Base-by-base conservation (phyloP, 1,140 invertebrate genomes). In the Pygmarrhopalites habei region DNA sequence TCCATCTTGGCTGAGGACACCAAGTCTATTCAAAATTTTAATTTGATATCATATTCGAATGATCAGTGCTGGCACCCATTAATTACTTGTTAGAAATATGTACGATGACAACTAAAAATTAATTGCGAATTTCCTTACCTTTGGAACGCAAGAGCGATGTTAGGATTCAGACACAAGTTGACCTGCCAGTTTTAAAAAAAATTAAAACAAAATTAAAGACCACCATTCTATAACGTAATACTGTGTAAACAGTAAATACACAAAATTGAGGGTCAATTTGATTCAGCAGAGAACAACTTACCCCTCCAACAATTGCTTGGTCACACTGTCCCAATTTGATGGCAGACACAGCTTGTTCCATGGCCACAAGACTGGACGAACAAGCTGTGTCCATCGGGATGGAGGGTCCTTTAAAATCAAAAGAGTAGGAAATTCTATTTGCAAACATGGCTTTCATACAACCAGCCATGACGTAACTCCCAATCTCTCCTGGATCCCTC, bases 361-460 rank as follows among this genome's bases (percentile, higher is more conserved):
- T 75, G 1, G 91, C 94, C 73, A 90, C 84, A 72, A 95, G 75
- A 53, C 90, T 90, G 65, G 92, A 95, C 0, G 93, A 96, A 77
- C 95, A 98, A 1, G 95, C 95, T 10, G 95, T 96, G 76, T 98
- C 95, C 10, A 97, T 77, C 3, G 90, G 85, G 75, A 88, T 95
- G 75, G 92, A 95, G 1, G 95, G 95, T 14, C 95, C 82, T 73
- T 79, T 86, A 63, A 96, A 90, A 72, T 98, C 92, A 78, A 96
- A 98, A 14, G 91, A 87, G 78, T 87, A 98, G 0, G 93, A 97
- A 35, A 98, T 83, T 72, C 95, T 84, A 76, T 98, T 98, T 39
- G 93, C 84, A 44, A 59, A 60, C 57, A 65, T 60, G 28, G 57
- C 46, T 19, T 56, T 44, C 30, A 53, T 58, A 60, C 60, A 62